Evolutionary conservation across 2,113 vertebrate genomes (phyloP).

Genomic region (Syrmaticus mikado): DNA sequence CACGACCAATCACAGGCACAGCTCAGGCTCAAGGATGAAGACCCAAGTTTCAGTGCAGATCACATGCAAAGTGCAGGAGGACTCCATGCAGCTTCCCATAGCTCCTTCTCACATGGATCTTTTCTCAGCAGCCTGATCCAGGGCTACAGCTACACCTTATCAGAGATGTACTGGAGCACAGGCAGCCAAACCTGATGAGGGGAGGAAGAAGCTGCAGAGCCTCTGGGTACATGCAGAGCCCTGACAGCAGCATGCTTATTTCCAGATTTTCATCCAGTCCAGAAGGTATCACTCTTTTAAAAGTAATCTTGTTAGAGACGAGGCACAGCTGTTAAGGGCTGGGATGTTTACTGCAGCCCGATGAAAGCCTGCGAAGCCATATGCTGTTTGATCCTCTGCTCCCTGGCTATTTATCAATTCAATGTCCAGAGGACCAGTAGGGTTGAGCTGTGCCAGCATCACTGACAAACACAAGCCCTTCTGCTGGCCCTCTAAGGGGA

Average conservation of each 20-base stretch:
- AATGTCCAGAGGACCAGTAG: slow-evolving; percentile 32
- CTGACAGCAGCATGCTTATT: slow-evolving; percentile 12
- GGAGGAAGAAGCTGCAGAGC: background rate
- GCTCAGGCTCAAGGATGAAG: background rate
- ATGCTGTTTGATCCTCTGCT: slow-evolving; percentile 60
- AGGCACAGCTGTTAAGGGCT: slow-evolving; percentile 55
- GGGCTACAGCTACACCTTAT: background rate
- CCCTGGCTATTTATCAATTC: slow-evolving; percentile 54
- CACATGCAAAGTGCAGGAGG: background rate
- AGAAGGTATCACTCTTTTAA: slow-evolving; percentile 59
- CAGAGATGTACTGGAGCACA: background rate
- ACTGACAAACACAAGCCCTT: slow-evolving; percentile 34
- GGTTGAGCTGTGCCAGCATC: slow-evolving; percentile 43
- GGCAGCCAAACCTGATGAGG: background rate
- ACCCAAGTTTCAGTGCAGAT: background rate
- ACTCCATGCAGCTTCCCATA: background rate
- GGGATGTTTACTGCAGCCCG: slow-evolving; percentile 45
- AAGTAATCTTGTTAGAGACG: slow-evolving; percentile 56
- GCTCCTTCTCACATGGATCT: background rate
- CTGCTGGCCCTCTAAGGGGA: background rate
- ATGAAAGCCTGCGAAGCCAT: slow-evolving; percentile 57
- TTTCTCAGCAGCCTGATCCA: background rate
- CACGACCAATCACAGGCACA: background rate
- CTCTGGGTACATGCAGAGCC: background rate
- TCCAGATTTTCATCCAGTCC: slow-evolving; percentile 49